These are phyloP conservation scores for Bradypodion ventrale DNA, from an alignment of 2,797 vertebrate species.

Conservation along the genomic window DNA sequence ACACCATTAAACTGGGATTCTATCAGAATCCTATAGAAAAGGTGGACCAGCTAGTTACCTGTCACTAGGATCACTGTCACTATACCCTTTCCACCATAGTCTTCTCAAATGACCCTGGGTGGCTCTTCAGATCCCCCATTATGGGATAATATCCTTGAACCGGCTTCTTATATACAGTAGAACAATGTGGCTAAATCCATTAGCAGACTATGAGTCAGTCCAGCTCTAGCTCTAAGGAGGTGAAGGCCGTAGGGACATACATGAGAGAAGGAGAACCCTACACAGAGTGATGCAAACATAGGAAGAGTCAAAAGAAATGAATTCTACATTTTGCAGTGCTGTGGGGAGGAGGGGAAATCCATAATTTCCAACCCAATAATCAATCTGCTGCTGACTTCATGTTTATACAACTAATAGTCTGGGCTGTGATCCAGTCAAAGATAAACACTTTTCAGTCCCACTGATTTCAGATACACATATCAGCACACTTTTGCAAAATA, in stretches of 20 bases:
- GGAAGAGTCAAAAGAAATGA: neutral
- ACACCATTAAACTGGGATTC: neutral
- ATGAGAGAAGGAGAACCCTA: neutral
- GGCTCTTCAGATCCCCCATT: neutral
- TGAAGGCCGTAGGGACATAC: conserved; percentile 14
- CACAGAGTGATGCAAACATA: neutral
- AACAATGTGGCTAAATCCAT: conserved; percentile 20
- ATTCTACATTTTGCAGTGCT: neutral
- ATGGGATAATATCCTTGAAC: neutral
- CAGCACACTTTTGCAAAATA: neutral
- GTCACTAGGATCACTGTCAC: neutral
- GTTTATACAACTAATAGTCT: neutral
- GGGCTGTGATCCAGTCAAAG: neutral
- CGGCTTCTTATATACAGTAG: conserved; percentile 5
- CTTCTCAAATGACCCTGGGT: conserved; percentile 4
- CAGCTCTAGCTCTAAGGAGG: neutral
- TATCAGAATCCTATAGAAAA: neutral
- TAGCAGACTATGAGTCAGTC: conserved; percentile 36
- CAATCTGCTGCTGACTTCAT: neutral
- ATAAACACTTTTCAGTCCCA: neutral
- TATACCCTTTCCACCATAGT: neutral
- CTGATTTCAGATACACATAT: neutral
- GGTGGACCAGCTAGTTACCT: neutral
- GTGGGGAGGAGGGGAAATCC: neutral
- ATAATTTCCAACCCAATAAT: neutral